These are phyloP conservation scores for Linhomoeus sp. DNA, from an alignment of 2,888 invertebrate genomes.

Conservation along the genomic window DNA sequence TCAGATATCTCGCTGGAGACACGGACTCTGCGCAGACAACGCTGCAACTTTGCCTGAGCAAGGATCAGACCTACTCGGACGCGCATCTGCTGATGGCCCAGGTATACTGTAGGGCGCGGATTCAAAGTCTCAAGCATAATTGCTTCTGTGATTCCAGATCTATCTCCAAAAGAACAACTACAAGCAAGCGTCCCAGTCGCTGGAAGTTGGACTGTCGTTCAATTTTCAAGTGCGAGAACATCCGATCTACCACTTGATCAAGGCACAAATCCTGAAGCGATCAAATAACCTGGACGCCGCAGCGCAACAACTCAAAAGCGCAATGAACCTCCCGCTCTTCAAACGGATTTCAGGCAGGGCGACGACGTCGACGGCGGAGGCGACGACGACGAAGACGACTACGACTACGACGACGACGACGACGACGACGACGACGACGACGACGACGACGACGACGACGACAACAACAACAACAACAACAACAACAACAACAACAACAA, in stretches of 20 bases:
- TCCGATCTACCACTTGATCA: constrained; percentile 67
- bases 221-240: constrained; percentile 79
- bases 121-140: too few species aligned
- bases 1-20: constrained; percentile 54
- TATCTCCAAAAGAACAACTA: constrained; percentile 4
- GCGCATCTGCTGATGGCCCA: constrained; percentile 60
- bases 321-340: constrained; percentile 46
- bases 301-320: constrained; percentile 51
- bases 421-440: too few species aligned
- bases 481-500: too few species aligned
- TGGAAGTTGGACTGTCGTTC: constrained; percentile 72
- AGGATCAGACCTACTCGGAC: constrained; percentile 54
- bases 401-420: too few species aligned
- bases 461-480: too few species aligned
- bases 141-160: constrained; percentile 14
- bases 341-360: too few species aligned
- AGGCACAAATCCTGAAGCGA: constrained; percentile 59
- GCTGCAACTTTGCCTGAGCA: constrained; percentile 50
- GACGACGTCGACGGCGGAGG: too few species aligned
- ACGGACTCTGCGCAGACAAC: constrained; percentile 47
- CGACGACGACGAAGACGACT: too few species aligned
- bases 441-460: too few species aligned
- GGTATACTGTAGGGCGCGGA: constrained; percentile 8
- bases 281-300: constrained; percentile 49
- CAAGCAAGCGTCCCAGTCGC: constrained; percentile 48